Evolutionary conservation across 1,140 invertebrate species (phyloP).

Genomic region (Leptopilina clavipes): DNA sequence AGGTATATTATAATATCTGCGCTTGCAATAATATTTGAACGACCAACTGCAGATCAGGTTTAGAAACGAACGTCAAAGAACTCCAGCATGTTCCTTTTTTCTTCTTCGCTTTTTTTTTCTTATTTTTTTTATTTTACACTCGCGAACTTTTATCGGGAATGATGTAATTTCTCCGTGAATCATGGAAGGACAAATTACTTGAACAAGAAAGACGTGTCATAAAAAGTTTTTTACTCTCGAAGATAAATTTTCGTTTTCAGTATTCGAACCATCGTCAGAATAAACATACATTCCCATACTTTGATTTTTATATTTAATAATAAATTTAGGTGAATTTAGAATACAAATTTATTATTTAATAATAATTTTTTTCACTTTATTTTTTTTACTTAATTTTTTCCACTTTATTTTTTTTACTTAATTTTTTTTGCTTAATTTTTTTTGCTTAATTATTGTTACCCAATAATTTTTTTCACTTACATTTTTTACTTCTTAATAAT

Average conservation of each 20-base stretch:
- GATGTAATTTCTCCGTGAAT: slow-evolving; percentile 29
- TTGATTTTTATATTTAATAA: too few species aligned
- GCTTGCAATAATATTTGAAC: slow-evolving; percentile 21
- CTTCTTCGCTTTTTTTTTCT: background rate
- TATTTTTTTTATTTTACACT: slow-evolving; percentile 1
- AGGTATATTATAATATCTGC: slow-evolving; percentile 7
- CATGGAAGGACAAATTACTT: slow-evolving; percentile 23
- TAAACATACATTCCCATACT: too few species aligned
- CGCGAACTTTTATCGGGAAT: slow-evolving; percentile 18
- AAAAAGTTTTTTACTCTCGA: slow-evolving; percentile 39
- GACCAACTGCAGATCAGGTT: slow-evolving; percentile 25
- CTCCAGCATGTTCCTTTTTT: slow-evolving; percentile 13
- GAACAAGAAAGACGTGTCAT: background rate
- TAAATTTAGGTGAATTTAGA: too few species aligned
- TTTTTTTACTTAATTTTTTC: too few species aligned
- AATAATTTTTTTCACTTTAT: too few species aligned
- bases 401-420: too few species aligned
- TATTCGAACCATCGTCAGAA: background rate
- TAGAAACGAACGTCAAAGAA: slow-evolving; percentile 28
- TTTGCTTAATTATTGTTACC: too few species aligned
- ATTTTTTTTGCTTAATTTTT: too few species aligned
- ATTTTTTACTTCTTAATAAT: too few species aligned
- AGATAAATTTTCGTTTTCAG: slow-evolving; percentile 21
- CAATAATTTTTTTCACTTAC: too few species aligned
- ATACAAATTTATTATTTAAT: too few species aligned